These are phyloP conservation scores for Cyclophora punctaria DNA, from an alignment of 2,888 invertebrate genomes.

Conservation along the genomic window DNA sequence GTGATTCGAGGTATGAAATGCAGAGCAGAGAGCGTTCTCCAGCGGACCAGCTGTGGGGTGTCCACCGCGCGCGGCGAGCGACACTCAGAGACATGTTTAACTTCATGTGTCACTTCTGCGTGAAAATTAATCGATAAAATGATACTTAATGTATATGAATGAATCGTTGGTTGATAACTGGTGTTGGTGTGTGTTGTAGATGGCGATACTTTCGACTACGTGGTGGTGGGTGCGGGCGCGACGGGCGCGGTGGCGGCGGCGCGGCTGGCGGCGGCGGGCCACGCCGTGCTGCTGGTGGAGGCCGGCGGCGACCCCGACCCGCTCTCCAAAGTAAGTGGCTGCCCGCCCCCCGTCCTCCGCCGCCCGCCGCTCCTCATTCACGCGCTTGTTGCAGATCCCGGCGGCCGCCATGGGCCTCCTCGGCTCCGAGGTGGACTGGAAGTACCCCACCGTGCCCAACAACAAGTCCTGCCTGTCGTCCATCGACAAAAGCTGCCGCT, in stretches of 20 bases:
- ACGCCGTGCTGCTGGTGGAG: constrained; percentile 40
- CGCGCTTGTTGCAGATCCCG: constrained; percentile 34
- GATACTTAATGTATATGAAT: too few relatives aligned
- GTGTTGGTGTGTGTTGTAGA: constrained; percentile 22
- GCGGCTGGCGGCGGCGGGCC: constrained; percentile 39
- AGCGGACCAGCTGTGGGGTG: too few relatives aligned
- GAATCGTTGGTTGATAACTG: too few relatives aligned
- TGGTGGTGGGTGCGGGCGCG: constrained; percentile 67
- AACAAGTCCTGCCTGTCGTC: constrained; percentile 43
- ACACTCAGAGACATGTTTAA: too few relatives aligned
- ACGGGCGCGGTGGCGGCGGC: constrained; percentile 41
- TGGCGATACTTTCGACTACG: constrained; percentile 55
- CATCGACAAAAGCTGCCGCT: constrained; percentile 30
- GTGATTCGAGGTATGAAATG: too few relatives aligned
- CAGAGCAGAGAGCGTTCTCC: too few relatives aligned
- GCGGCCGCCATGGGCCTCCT: constrained; percentile 23
- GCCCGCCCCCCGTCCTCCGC: neutral
- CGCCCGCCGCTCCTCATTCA: too few relatives aligned
- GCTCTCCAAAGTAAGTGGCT: constrained; percentile 25
- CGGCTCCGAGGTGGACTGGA: constrained; percentile 41
- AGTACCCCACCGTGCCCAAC: constrained; percentile 41
- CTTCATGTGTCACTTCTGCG: too few relatives aligned
- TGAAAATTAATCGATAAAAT: too few relatives aligned
- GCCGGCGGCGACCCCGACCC: constrained; percentile 39
- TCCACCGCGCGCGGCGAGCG: too few relatives aligned